These are phyloP conservation scores for Erythrocercus mccallii DNA, from an alignment of 2,113 vertebrate species.

Conservation along the genomic window DNA sequence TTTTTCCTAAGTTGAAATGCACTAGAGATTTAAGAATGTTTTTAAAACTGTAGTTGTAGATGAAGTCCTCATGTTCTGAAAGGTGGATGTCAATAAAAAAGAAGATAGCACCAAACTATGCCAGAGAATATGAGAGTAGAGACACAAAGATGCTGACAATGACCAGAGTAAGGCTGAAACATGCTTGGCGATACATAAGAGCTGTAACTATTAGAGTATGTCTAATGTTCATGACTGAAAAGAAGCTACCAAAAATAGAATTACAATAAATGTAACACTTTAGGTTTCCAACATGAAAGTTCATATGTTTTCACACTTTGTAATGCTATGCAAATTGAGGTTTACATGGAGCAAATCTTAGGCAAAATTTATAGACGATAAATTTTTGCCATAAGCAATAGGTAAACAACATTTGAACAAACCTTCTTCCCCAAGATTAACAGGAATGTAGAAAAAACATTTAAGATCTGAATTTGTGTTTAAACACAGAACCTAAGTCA, in stretches of 20 bases:
- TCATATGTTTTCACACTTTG: background rate
- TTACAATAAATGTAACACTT: background rate
- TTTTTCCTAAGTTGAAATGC: background rate
- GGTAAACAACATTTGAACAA: background rate
- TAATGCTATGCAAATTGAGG: background rate
- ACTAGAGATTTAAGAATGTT: background rate
- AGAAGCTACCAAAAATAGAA: background rate
- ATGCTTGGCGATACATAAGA: background rate
- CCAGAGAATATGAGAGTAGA: background rate
- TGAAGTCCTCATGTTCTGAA: background rate
- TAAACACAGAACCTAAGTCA: background rate
- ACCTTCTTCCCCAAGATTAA: background rate
- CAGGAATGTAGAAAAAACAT: background rate
- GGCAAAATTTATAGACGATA: background rate
- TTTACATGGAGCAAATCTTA: background rate
- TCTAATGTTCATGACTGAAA: background rate
- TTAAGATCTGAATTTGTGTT: background rate
- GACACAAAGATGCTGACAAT: background rate
- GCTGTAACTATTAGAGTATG: background rate
- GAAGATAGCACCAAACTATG: background rate
- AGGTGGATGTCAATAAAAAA: slow-evolving; percentile 10
- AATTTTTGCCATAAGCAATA: background rate
- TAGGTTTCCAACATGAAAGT: background rate
- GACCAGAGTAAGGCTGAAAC: background rate
- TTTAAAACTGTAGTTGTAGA: background rate